Evolutionary conservation across 2,113 vertebrate genomes (phyloP).

Genomic region (Corvus cornix): DNA sequence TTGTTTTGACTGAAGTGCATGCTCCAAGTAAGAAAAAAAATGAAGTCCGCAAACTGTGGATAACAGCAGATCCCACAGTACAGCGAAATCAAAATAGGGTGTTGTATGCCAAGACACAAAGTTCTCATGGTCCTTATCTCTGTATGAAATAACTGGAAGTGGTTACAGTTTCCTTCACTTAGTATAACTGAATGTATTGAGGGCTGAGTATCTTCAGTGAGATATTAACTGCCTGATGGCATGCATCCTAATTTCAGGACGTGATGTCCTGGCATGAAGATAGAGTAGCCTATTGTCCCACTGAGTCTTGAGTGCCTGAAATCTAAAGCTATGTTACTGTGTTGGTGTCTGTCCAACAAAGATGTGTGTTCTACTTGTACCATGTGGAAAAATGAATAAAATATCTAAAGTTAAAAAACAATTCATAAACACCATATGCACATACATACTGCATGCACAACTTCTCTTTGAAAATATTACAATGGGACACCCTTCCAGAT

Average conservation of each 20-base stretch:
- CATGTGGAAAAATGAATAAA: slow-evolving; percentile 77
- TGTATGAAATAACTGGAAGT: slow-evolving; percentile 41
- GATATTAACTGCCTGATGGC: slow-evolving; percentile 37
- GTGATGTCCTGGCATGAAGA: slow-evolving; percentile 37
- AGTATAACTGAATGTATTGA: neutral
- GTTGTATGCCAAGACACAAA: slow-evolving; percentile 19
- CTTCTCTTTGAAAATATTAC: slow-evolving; percentile 70
- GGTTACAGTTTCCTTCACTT: slow-evolving; percentile 32
- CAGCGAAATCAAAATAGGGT: slow-evolving; percentile 42
- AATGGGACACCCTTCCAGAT: slow-evolving; percentile 63
- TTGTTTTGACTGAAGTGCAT: neutral
- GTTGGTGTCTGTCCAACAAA: slow-evolving; percentile 70
- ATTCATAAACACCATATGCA: slow-evolving; percentile 77
- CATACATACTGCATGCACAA: slow-evolving; percentile 70
- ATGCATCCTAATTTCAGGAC: slow-evolving; percentile 20
- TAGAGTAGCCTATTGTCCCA: slow-evolving; percentile 49
- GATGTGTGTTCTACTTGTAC: slow-evolving; percentile 73
- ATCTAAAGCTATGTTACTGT: slow-evolving; percentile 62
- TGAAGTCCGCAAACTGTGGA: neutral
- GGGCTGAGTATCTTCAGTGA: slow-evolving; percentile 20
- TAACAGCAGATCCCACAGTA: slow-evolving; percentile 32
- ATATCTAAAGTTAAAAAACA: slow-evolving; percentile 75
- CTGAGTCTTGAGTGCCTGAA: slow-evolving; percentile 51
- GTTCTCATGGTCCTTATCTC: slow-evolving; percentile 53
- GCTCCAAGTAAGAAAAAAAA: neutral